A percentile compares a stretch with the other conserved stretches of the same genome.
phyloP scores from a whole-genome alignment of 2,888 invertebrate species.

The Exephanes ischioxanthus region DNA sequence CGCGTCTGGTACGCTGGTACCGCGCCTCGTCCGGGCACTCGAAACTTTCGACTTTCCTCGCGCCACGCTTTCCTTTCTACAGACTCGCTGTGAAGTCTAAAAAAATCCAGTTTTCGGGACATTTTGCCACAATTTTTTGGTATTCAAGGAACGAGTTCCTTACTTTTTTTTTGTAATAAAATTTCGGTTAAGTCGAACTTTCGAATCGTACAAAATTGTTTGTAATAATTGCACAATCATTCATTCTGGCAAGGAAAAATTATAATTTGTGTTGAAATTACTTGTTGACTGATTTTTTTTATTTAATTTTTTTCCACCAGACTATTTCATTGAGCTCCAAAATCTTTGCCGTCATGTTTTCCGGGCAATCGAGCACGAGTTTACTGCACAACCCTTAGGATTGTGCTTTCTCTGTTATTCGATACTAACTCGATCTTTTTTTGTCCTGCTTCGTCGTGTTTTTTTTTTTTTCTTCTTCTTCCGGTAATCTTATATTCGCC shows the following conservation, averaged over 20 bases:
- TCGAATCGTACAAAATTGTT: not conserved
- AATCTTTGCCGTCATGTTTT: not conserved
- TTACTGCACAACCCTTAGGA: not conserved
- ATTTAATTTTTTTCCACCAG: not conserved
- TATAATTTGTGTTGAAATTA: not conserved
- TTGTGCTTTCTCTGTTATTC: conserved; percentile 23
- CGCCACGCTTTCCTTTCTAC: not conserved
- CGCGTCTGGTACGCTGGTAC: conserved; percentile 61
- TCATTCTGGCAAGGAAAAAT: not conserved
- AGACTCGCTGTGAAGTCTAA: not conserved
- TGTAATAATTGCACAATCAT: not conserved
- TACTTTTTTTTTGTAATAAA: not conserved
- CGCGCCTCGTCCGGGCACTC: conserved; percentile 45
- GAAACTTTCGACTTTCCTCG: conserved; percentile 6
- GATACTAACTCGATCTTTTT: not conserved
- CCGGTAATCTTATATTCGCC: conserved; percentile 40
- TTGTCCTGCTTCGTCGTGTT: not conserved
- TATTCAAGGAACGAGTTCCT: not conserved
- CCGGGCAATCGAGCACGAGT: not conserved
- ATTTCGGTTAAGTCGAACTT: not conserved
- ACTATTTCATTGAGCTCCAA: not conserved
- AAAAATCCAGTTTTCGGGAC: not conserved
- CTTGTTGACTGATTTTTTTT: not conserved
- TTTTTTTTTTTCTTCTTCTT: conserved; percentile 1
- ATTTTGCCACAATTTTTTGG: not conserved